These are phyloP conservation scores for Sarcophaga variegata DNA, from an alignment of 2,888 invertebrate species.

Conservation along the genomic window DNA sequence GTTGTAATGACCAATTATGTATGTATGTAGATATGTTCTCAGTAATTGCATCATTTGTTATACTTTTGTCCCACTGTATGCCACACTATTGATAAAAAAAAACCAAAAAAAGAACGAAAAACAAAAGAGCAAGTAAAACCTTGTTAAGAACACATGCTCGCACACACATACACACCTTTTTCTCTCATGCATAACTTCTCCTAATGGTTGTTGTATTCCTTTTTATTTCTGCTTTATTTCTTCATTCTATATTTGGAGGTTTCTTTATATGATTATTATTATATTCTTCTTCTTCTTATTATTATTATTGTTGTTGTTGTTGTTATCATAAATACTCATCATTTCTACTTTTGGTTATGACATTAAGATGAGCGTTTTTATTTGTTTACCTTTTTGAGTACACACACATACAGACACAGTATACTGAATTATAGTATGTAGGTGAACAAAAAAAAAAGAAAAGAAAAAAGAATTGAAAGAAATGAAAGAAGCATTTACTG, in stretches of 20 bases:
- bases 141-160: too few species aligned
- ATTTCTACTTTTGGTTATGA: constrained; percentile 36
- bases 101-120: too few species aligned
- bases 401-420: background rate
- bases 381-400: constrained; percentile 24
- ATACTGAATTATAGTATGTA: background rate
- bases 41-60: too few species aligned
- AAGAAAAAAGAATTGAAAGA: background rate
- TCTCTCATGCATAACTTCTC: constrained; percentile 5
- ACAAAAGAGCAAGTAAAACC: too few species aligned
- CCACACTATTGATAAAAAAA: too few species aligned
- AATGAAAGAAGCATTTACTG: background rate
- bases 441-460: background rate
- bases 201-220: background rate
- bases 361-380: constrained; percentile 43
- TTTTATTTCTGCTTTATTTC: background rate
- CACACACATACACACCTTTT: background rate
- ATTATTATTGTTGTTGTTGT: background rate
- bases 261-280: background rate
- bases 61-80: too few species aligned
- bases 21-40: too few species aligned
- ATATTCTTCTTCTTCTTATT: background rate
- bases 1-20: too few species aligned
- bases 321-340: background rate
- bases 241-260: background rate